Base-by-base conservation (phyloP, 2,888 invertebrate species). In the Odontomyia ornata region DNA sequence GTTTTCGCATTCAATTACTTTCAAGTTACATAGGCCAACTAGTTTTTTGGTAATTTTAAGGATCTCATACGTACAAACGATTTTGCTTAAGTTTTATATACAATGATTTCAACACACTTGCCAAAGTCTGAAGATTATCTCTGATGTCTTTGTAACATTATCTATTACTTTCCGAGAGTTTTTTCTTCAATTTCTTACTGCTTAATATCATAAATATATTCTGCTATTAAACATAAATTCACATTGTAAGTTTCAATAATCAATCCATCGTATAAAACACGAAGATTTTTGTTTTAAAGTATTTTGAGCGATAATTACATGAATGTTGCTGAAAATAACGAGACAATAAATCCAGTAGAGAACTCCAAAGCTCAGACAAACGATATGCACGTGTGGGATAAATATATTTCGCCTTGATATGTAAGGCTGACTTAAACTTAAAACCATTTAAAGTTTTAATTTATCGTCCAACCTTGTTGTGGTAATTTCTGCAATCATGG, bases 241-340 rank as follows among this genome's bases (percentile, higher is more conserved):
- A 21, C 23, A 25, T 52, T 71, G 46, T 36, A 36, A n/a, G n/a
- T n/a, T 72, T 57, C 27, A 75, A 62, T 15, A 21, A 52, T 64
- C 36, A 72, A 76, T 79, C 78, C 79, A 47, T 75, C 79, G 79
- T 79, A 79, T 79, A 79, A 77, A 79, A 79, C 77, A 79, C 79
- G 79, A 79, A 28, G 76, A 77, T 77, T 46, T 57, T 36, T 15
- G 7, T 3, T 9, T 9, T 18, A 60, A 60, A 60, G 3, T 7
- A 23, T 60, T 60, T 60, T 23, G 60, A 23, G 60, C 25, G 4
- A 23, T 23, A 60, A 25, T 25, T 15, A n/a, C 15, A 52, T 7
- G 15, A 3, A 3, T 36, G 36, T 36, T 36, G 36, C 36, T 5
- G 36, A 36, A 3, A 36, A 3, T 3, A 36, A 36, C 36, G 9